Evolutionary conservation across 2,113 vertebrate genomes (phyloP), one percentile per base, ranked within the genome.

Genomic region (Halichoeres trimaculatus): DNA sequence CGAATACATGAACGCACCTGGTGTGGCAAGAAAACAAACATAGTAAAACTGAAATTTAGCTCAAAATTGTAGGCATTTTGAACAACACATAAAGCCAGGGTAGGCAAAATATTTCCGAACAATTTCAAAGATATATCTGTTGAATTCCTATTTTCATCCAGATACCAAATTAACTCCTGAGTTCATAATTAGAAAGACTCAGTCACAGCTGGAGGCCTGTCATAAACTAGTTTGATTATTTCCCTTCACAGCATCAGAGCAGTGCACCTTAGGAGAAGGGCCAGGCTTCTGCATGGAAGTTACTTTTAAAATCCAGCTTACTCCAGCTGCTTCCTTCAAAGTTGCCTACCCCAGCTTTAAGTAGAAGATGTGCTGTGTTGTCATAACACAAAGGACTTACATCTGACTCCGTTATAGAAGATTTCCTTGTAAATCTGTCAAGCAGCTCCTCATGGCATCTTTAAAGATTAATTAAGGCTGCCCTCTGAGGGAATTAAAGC

Each of bases 361-460:
- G 17, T 9, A 16, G 8, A 8, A 59, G 7, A 40, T 16, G 67
- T 40, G 8, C 14, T 47, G 24, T 50, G 8, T 0, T 50, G 13
- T 48, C 30, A 26, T 6, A 11, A 54, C 59, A 34, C 24, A 45
- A 38, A 61, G 26, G 19, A 85, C 97, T 91, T 85, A 99, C 98
- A 93, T 99, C 97, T 0, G 95, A 96, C 89, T 99, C 98, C 43
- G 94, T 94, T 36, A 98, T 85, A 1, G 91, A 93, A 45, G 95
- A 90, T 83, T 97, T 99, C 85, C 93, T 96, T 17, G 87, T 94
- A 85, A 98, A 94, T 83, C 96, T 94, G 60, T 99, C 97, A 53
- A 99, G 91, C 73, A 99, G 88, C 78, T 99, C 98, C 68, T 97
- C 96, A 23, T 97, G 94, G 62, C 97, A 99, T 84, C 98, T 99